A percentile compares a stretch with the other conserved stretches of the same genome.
phyloP scores from a whole-genome alignment of 1,140 invertebrate species.

The Caenorhabditis inopinata region DNA sequence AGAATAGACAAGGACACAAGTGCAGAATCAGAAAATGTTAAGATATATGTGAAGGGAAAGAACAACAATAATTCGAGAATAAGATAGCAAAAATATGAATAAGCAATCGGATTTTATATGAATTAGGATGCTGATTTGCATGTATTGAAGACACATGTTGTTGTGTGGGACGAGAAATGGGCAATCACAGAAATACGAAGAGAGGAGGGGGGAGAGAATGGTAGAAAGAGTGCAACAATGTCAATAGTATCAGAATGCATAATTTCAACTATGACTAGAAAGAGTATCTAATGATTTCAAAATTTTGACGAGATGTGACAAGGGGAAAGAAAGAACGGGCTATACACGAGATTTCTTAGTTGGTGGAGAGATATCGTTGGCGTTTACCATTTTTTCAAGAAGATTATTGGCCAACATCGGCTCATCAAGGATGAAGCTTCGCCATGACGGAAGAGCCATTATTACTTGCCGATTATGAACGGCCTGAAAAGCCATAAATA shows the following conservation, averaged over 20 bases:
- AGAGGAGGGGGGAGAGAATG: not conserved
- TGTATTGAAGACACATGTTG: no score
- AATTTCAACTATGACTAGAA: constrained; percentile 27
- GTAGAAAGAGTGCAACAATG: not conserved
- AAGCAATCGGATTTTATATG: no score
- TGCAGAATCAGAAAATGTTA: no score
- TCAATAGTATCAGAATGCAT: not conserved
- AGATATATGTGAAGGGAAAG: no score
- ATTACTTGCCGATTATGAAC: not conserved
- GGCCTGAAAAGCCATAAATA: not conserved
- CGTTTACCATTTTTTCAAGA: constrained; percentile 37
- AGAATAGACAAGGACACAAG: no score
- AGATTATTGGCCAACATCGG: constrained; percentile 35
- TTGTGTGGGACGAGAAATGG: not conserved
- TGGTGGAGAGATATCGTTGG: constrained; percentile 41
- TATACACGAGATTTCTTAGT: constrained; percentile 46
- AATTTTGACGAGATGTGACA: not conserved
- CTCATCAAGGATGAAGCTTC: not conserved
- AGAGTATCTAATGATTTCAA: not conserved
- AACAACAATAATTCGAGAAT: no score
- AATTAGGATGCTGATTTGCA: no score
- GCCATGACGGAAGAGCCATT: not conserved
- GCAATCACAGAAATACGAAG: not conserved
- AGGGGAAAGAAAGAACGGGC: not conserved
- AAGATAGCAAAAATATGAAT: no score